Evolutionary conservation across 1,140 invertebrate species (phyloP).

Genomic region (Bursaphelenchus mucronatus): DNA sequence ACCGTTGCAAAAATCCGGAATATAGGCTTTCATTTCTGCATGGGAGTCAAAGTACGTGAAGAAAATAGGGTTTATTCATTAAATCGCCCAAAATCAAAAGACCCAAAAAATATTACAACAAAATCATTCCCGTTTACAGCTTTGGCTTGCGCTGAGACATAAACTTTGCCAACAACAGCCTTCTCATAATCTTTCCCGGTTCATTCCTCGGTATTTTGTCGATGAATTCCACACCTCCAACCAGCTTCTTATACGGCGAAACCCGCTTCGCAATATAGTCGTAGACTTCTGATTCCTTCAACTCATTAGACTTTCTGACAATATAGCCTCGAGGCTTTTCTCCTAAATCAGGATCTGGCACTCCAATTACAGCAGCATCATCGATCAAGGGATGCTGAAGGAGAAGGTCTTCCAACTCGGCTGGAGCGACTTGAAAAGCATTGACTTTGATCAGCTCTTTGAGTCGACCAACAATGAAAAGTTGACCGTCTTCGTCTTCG

Average conservation of each 20-base stretch:
- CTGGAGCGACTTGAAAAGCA: slow-evolving; percentile 63
- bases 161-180: slow-evolving; percentile 60
- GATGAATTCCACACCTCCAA: slow-evolving; percentile 69
- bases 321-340: slow-evolving; percentile 75
- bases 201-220: slow-evolving; percentile 71
- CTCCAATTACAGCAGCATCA: slow-evolving; percentile 75
- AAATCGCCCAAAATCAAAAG: no score
- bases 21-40: no score
- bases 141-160: no score
- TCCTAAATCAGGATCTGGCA: slow-evolving; percentile 70
- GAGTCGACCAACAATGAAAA: slow-evolving; percentile 74
- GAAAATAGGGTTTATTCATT: no score
- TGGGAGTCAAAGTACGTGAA: no score
- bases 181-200: slow-evolving; percentile 72
- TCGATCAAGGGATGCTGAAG: slow-evolving; percentile 66
- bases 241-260: slow-evolving; percentile 59
- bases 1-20: no score
- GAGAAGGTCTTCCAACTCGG: slow-evolving; percentile 23
- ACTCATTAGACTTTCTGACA: slow-evolving; percentile 65
- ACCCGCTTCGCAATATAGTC: slow-evolving; percentile 44
- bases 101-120: no score
- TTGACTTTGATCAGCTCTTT: slow-evolving; percentile 88
- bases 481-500: slow-evolving; percentile 68
- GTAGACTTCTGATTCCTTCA: slow-evolving; percentile 32
- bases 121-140: no score